Percentiles rank a stretch among this genome's conserved stretches.
Evolutionary conservation across 2,797 vertebrate genomes (phyloP).

Genomic region (Enteromius mattozi): DNA sequence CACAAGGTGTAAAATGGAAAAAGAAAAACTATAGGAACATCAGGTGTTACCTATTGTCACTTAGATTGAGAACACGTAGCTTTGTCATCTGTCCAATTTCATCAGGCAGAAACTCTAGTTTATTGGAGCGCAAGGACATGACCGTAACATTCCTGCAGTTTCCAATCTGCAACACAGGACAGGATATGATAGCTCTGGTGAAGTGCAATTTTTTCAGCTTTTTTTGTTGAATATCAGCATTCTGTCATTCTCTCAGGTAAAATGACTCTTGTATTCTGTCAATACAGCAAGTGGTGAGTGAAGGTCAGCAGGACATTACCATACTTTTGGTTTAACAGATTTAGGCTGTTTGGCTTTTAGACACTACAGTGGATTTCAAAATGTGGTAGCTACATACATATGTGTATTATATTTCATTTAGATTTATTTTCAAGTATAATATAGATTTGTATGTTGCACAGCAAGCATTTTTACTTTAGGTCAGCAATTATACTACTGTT

Average conservation of each 20-base stretch:
- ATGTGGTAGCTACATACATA: background rate
- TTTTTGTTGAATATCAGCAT: slow-evolving; percentile 35
- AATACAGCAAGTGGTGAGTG: slow-evolving; percentile 36
- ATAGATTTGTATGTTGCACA: background rate
- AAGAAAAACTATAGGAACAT: slow-evolving; percentile 3
- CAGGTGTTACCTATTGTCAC: slow-evolving; percentile 92
- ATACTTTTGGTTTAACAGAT: slow-evolving; percentile 10
- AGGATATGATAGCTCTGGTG: slow-evolving; percentile 45
- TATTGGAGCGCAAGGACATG: slow-evolving; percentile 98
- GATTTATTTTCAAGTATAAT: background rate
- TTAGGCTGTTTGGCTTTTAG: slow-evolving; percentile 6
- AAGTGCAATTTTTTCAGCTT: slow-evolving; percentile 47
- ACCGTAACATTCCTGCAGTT: slow-evolving; percentile 97
- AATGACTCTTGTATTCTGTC: slow-evolving; percentile 52
- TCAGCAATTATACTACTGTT: background rate
- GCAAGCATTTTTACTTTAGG: background rate
- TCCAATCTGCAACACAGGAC: slow-evolving; percentile 85
- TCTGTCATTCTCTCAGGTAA: slow-evolving; percentile 39
- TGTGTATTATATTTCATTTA: background rate
- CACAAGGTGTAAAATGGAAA: slow-evolving; percentile 11
- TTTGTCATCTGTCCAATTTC: slow-evolving; percentile 99
- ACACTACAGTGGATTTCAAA: background rate
- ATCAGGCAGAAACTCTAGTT: slow-evolving; percentile 96
- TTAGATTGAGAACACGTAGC: slow-evolving; percentile 94
- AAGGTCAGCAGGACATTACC: slow-evolving; percentile 26